Percentiles rank a stretch among this genome's conserved stretches.
These are phyloP conservation scores for Rugalucina vietnamica DNA, from an alignment of 2,888 invertebrate genomes.

Conservation along the genomic window DNA sequence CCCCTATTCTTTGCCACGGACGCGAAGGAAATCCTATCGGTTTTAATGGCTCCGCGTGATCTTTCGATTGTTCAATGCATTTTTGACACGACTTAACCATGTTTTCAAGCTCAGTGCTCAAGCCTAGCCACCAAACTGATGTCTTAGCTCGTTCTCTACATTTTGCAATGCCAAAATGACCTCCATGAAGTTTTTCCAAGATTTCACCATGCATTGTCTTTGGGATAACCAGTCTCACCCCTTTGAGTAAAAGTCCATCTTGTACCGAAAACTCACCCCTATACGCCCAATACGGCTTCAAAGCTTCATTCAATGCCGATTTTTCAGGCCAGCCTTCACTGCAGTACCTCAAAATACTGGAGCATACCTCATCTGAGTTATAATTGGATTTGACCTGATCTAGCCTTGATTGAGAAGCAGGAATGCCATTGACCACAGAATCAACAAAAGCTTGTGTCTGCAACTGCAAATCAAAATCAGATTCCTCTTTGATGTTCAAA, in stretches of 20 bases:
- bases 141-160: constrained; percentile 60
- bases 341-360: neutral
- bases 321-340: constrained; percentile 28
- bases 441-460: constrained; percentile 11
- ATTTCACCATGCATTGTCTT: constrained; percentile 37
- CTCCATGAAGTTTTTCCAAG: constrained; percentile 56
- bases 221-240: constrained; percentile 47
- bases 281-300: constrained; percentile 42
- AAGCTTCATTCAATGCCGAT: neutral
- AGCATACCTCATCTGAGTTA: neutral
- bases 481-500: neutral
- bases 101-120: constrained; percentile 39
- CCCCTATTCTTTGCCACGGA: constrained; percentile 66
- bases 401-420: constrained; percentile 22
- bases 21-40: constrained; percentile 55
- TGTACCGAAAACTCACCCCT: constrained; percentile 40
- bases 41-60: constrained; percentile 56
- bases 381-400: neutral
- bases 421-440: constrained; percentile 11
- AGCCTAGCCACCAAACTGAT: constrained; percentile 61
- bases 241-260: constrained; percentile 38
- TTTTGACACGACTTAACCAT: constrained; percentile 51
- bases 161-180: constrained; percentile 59
- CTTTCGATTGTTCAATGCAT: constrained; percentile 43
- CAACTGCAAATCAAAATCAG: neutral